Conservation (phyloP, 2,888 invertebrate genomes). For the Synanthedon tipuliformis region DNA sequence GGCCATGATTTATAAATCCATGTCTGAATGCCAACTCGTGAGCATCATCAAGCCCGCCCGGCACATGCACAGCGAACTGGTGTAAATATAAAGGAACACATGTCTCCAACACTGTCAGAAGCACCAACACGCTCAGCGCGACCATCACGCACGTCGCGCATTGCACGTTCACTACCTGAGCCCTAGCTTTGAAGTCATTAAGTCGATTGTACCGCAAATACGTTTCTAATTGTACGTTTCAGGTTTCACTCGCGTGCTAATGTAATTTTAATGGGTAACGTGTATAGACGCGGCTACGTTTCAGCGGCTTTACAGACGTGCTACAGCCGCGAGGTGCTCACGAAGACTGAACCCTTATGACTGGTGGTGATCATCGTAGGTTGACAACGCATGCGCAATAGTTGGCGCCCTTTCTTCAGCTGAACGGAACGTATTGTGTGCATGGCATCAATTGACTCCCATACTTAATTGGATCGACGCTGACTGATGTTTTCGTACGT, state of each 20-base stretch:
- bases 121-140: slow-evolving; percentile 44
- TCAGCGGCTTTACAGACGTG: slow-evolving; percentile 19
- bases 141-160: slow-evolving; percentile 57
- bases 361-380: slow-evolving; percentile 27
- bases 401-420: slow-evolving; percentile 64
- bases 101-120: slow-evolving; percentile 53
- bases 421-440: slow-evolving; percentile 51
- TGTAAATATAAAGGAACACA: slow-evolving; percentile 61
- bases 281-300: slow-evolving; percentile 3
- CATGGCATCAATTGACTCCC: slow-evolving; percentile 57
- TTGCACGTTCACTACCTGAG: slow-evolving; percentile 44
- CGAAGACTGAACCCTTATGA: slow-evolving; percentile 46
- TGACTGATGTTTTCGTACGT: neutral
- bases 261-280: slow-evolving; percentile 17
- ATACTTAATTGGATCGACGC: slow-evolving; percentile 48
- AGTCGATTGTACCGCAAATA: slow-evolving; percentile 2
- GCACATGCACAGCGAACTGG: slow-evolving; percentile 50
- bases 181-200: slow-evolving; percentile 5
- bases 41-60: slow-evolving; percentile 39
- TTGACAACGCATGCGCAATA: slow-evolving; percentile 41
- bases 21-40: slow-evolving; percentile 56
- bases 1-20: slow-evolving; percentile 61
- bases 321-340: slow-evolving; percentile 21
- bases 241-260: slow-evolving; percentile 23
- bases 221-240: slow-evolving; percentile 4